Base-by-base conservation (phyloP, 2,797 vertebrate genomes). In the Ceryle rudis region DNA sequence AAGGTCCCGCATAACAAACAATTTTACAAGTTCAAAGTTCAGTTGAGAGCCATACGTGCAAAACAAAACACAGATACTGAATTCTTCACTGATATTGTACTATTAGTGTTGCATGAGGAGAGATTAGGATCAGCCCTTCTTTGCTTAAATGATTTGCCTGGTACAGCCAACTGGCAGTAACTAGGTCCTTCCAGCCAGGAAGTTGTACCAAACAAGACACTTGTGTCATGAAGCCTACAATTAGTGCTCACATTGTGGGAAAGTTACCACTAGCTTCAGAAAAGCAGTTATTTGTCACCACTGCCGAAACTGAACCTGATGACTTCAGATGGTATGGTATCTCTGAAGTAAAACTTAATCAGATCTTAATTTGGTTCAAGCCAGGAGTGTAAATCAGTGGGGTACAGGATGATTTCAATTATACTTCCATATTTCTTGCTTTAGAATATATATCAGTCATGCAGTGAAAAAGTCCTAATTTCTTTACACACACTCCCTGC, bases 41-140 rank as follows among this genome's bases (percentile, higher is more conserved):
- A 93, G 31, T 0, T 57, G 52, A 39, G 58, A 95, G 55, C 62
- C 70, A 42, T 65, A 81, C 58, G 61, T 8, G 11, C 60, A 84
- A 69, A 88, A 58, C 72, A 85, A 51, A 51, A 58, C 67, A 82
- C 81, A 95, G 94, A 78, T 86, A 91, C 49, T 60, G 86, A 96
- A 87, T 96, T 97, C 81, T 95, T 96, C 81, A 87, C 85, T 96
- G 95, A 70, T 96, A 49, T 84, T 94, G 86, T 87, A 90, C 93
- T 97, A 96, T 94, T 97, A 96, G 52, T 73, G 83, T 89, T 96
- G 88, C 90, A 93, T 86, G 86, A 92, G 75, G 93, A 89, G 86
- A 97, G 96, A 95, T 97, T 97, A 97, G 95, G 92, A 95, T 96
- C 96, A 95, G 88, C 80, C 64, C 35, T 95, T 88, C 81, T 93